Conservation (phyloP, 2,888 invertebrate species). For the Shargacucullia verbasci region DNA sequence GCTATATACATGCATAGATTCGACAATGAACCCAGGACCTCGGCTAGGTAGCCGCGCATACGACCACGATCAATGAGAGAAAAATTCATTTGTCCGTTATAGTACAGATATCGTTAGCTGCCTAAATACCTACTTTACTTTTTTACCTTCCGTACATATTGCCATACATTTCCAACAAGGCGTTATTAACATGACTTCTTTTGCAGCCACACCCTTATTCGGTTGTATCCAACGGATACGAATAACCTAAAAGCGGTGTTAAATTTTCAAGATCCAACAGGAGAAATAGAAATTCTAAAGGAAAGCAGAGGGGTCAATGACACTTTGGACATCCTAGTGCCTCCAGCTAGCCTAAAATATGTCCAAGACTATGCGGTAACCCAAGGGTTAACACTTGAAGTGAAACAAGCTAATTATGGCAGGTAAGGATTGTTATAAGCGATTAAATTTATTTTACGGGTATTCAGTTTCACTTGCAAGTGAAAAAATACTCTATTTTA, state of each 20-base stretch:
- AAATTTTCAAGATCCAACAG: slow-evolving; percentile 64
- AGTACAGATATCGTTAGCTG: too few species aligned
- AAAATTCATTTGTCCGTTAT: too few species aligned
- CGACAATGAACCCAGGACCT: too few species aligned
- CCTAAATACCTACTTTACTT: too few species aligned
- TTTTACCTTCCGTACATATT: neutral
- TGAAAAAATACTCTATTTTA: too few species aligned
- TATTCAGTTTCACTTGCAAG: too few species aligned
- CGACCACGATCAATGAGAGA: too few species aligned
- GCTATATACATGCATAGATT: too few species aligned
- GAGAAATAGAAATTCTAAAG: slow-evolving; percentile 73
- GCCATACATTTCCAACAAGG: slow-evolving; percentile 15
- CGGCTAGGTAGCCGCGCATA: too few species aligned
- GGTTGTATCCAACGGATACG: slow-evolving; percentile 64
- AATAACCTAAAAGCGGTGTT: slow-evolving; percentile 63
- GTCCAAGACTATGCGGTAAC: slow-evolving; percentile 65
- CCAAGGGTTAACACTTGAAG: slow-evolving; percentile 61
- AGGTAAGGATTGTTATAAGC: slow-evolving; percentile 62
- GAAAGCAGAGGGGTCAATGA: slow-evolving; percentile 74
- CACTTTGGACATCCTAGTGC: slow-evolving; percentile 77
- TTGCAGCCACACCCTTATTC: slow-evolving; percentile 76
- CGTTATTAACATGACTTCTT: slow-evolving; percentile 7
- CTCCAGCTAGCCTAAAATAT: slow-evolving; percentile 58
- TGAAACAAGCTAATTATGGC: slow-evolving; percentile 74
- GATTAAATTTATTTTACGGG: neutral